phyloP scores from a whole-genome alignment of 2,797 vertebrate genomes.

The Microtus obscurus region DNA sequence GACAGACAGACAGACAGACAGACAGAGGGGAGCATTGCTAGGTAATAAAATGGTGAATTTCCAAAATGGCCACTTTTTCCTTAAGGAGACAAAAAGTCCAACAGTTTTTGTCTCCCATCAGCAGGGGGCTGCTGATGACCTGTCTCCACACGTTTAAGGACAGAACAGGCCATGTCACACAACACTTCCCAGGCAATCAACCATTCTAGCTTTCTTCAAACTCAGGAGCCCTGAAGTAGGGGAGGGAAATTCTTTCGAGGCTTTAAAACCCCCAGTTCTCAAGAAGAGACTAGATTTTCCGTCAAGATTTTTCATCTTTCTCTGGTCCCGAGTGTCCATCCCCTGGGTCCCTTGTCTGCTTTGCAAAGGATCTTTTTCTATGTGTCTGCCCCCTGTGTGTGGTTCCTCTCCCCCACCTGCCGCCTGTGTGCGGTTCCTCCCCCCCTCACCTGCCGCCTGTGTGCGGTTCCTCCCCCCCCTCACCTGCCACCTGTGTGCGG shows the following conservation, averaged over 20 bases:
- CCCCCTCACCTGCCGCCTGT: too few relatives aligned
- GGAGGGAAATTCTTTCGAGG: background rate
- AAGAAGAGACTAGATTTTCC: background rate
- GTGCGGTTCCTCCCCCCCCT: background rate
- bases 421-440: background rate
- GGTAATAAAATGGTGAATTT: background rate
- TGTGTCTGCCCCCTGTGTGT: background rate
- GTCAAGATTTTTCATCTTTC: too few relatives aligned
- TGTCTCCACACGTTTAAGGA: background rate
- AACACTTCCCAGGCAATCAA: too few relatives aligned
- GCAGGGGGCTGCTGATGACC: background rate
- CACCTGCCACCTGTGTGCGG: too few relatives aligned
- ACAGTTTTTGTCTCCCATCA: background rate
- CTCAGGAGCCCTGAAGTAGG: background rate
- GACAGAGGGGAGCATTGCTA: background rate
- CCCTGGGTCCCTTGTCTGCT: background rate
- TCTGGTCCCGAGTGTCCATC: too few relatives aligned
- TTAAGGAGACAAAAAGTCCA: background rate
- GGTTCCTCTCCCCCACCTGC: background rate
- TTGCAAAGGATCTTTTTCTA: background rate
- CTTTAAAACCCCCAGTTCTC: background rate
- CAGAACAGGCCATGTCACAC: background rate
- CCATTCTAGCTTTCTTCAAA: background rate
- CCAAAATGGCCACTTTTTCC: background rate
- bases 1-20: background rate